Evolutionary conservation across 2,113 vertebrate species (phyloP).

Genomic region (Brachyistius frenatus): DNA sequence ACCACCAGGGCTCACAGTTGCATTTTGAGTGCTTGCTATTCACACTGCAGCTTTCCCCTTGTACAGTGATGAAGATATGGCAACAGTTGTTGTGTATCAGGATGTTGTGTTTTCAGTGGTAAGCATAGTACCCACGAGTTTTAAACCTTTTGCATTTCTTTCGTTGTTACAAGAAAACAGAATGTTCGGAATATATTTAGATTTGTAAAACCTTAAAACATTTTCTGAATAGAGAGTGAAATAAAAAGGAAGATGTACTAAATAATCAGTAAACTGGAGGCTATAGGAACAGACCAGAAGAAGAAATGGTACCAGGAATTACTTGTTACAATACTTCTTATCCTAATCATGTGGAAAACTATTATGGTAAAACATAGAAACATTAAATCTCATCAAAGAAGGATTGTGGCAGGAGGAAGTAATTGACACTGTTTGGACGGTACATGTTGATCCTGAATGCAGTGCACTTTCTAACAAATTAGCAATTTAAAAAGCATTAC

Average conservation of each 20-base stretch:
- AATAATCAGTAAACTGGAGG: neutral
- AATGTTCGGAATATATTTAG: too few species aligned
- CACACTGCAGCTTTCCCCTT: neutral
- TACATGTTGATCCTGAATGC: too few species aligned
- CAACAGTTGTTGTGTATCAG: neutral
- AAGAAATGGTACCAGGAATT: neutral
- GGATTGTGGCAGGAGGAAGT: neutral
- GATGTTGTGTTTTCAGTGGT: too few species aligned
- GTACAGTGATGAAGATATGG: neutral
- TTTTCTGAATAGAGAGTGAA: too few species aligned
- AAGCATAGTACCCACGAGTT: too few species aligned
- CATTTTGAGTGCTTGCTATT: constrained; percentile 47
- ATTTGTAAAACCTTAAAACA: too few species aligned
- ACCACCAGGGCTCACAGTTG: constrained; percentile 60
- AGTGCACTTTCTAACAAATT: too few species aligned
- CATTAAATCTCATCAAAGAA: neutral
- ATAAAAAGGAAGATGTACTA: neutral
- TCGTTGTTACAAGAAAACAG: neutral
- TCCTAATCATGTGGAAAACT: neutral
- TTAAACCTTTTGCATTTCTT: neutral
- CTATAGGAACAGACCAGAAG: too few species aligned
- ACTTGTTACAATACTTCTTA: neutral
- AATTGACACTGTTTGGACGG: neutral
- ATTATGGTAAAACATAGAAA: too few species aligned
- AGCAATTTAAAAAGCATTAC: too few species aligned